Evolutionary conservation across 2,888 invertebrate genomes (phyloP), one percentile per base, ranked within the genome.

Genomic region (Lochmaea capreae): DNA sequence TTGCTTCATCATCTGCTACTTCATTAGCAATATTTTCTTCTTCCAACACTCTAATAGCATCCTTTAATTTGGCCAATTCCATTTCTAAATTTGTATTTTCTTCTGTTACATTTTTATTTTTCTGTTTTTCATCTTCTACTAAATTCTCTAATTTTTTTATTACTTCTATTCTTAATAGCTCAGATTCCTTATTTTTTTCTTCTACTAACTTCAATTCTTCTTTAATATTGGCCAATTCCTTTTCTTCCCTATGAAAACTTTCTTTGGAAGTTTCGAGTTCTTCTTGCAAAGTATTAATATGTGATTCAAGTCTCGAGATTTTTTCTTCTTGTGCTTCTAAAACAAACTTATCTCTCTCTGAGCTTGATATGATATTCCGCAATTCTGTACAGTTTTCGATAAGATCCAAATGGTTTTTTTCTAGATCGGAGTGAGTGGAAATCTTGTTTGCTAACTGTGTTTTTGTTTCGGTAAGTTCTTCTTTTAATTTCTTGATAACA

Each of bases 401-500:
- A 46, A 86, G 76, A 57, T 85, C 85, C 63, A 86, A 79, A 71
- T 86, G 84, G 75, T 83, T 84, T 16, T 71, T 81, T 74, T 86
- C 86, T 61, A 86, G 78, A 5, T 84, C 79, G 0, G 67, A 74
- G 71, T 85, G 85, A 46, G 80, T 81, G 2, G 73, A 63, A 6
- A 77, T 73, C 66, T 79, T 79, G 18, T 72, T 70, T 1, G 71
- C 16, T 43, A 85, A 69, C 58, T 80, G 78, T 10, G 67, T 74
- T 71, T 76, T 77, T 33, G 76, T 42, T 12, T 71, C 86, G 79
- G 63, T 79, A 74, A 72, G 52, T 62, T 81, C 80, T 39, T 75
- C 76, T 0, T 49, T 70, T 3, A 85, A 80, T 57, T 81, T 85
- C 68, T 83, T 83, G 71, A 88, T 87, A 70, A 88, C 84, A 70